Conservation (phyloP, 37 sponge, comb jelly and placozoan genomes). For the Halisarca cf. caerulea region DNA sequence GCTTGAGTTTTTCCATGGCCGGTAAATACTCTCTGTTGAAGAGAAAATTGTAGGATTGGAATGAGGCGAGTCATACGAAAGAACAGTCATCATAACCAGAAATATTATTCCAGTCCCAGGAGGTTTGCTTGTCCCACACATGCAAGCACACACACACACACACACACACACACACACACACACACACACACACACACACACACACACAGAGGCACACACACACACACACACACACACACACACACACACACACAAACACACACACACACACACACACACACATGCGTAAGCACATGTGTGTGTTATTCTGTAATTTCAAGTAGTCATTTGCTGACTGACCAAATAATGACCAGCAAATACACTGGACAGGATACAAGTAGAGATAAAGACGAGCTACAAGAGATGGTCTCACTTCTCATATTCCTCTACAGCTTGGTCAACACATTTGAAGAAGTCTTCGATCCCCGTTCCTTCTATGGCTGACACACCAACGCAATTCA, state of each 20-base stretch:
- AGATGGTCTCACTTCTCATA: slow-evolving; percentile 69
- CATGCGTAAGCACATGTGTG: not conserved
- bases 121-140: not conserved
- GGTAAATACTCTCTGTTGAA: slow-evolving; percentile 48
- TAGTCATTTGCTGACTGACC: not conserved
- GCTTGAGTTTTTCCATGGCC: slow-evolving; percentile 36
- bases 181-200: too few species aligned
- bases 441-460: slow-evolving; percentile 71
- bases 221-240: too few species aligned
- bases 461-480: slow-evolving; percentile 76
- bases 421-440: slow-evolving; percentile 73
- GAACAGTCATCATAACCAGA: too few species aligned
- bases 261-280: not conserved
- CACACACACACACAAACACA: too few species aligned
- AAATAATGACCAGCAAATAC: not conserved
- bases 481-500: slow-evolving; percentile 89
- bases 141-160: not conserved
- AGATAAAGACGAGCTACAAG: not conserved
- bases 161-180: too few species aligned
- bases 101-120: too few species aligned
- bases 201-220: too few species aligned
- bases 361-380: not conserved
- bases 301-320: not conserved
- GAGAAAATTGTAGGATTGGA: too few species aligned
- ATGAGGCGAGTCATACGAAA: too few species aligned